Conservation (phyloP, 2,797 vertebrate genomes). For the Sebastes dallii region DNA sequence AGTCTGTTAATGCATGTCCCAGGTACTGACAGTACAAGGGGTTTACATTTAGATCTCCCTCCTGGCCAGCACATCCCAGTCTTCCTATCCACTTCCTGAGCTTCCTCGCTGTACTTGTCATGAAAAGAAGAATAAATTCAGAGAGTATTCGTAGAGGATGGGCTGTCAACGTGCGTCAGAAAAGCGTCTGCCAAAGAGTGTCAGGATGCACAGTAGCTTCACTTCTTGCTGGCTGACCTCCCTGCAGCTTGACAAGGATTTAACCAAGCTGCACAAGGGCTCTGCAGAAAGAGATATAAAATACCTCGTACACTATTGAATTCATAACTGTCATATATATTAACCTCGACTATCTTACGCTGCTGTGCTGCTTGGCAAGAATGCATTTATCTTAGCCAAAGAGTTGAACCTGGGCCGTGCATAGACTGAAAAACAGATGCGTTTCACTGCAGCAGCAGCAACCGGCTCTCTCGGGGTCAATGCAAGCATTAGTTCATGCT, state of each 20-base stretch:
- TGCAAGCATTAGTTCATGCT: conserved; percentile 28
- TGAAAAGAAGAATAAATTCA: conserved; percentile 29
- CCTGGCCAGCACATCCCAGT: not conserved
- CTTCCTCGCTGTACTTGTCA: conserved; percentile 17
- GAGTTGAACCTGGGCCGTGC: conserved; percentile 86
- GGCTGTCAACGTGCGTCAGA: conserved; percentile 18
- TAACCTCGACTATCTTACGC: conserved; percentile 39
- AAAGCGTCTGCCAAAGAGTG: conserved; percentile 15
- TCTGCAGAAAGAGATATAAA: conserved; percentile 64
- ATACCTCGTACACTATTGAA: conserved; percentile 26
- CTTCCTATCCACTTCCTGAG: not conserved
- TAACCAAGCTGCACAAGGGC: conserved; percentile 85
- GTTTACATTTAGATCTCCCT: conserved; percentile 10
- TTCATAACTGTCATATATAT: conserved; percentile 43
- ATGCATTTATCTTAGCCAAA: conserved; percentile 90
- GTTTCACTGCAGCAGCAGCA: conserved; percentile 26
- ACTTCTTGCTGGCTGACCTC: conserved; percentile 30
- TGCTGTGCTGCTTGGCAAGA: conserved; percentile 82
- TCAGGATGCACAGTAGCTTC: conserved; percentile 12
- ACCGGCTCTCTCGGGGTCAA: conserved; percentile 15
- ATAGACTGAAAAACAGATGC: conserved; percentile 42
- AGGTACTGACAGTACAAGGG: conserved; percentile 18
- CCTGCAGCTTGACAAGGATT: conserved; percentile 68
- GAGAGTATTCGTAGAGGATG: conserved; percentile 1
- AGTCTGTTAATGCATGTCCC: conserved; percentile 17